These are phyloP conservation scores for Pontoporia blainvillei DNA, from an alignment of 2,113 vertebrate species.

Conservation along the genomic window DNA sequence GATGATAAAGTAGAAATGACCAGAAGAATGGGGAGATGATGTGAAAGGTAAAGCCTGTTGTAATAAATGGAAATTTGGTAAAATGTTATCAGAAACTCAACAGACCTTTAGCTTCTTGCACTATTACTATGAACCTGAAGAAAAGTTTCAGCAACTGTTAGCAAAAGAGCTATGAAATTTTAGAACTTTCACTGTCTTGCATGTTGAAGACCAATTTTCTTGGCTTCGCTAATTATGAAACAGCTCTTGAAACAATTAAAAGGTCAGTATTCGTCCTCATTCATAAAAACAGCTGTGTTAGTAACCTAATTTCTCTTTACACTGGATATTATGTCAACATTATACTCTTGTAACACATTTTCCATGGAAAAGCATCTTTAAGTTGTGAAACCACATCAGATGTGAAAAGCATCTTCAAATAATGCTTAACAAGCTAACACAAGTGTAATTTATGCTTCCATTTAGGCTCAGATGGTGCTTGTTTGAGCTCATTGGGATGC, in stretches of 20 bases:
- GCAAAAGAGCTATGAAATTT: background rate
- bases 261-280: background rate
- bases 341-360: background rate
- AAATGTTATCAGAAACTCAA: background rate
- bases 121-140: background rate
- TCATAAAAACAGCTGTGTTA: background rate
- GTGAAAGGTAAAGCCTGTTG: background rate
- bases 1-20: background rate
- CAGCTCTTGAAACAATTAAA: background rate
- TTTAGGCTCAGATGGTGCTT: conserved; percentile 39
- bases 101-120: background rate
- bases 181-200: background rate
- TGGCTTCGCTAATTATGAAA: conserved; percentile 15
- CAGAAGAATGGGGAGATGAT: background rate
- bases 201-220: background rate
- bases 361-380: conserved; percentile 26
- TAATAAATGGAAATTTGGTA: background rate
- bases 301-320: background rate
- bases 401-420: background rate
- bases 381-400: background rate
- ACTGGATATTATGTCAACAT: background rate
- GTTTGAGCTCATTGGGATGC: conserved; percentile 39
- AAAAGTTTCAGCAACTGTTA: background rate
- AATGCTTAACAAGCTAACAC: background rate
- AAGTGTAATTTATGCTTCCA: conserved; percentile 46